Evolutionary conservation across 1,140 invertebrate genomes (phyloP), one percentile per base, ranked within the genome.

Genomic region (Platorchestia sp.): DNA sequence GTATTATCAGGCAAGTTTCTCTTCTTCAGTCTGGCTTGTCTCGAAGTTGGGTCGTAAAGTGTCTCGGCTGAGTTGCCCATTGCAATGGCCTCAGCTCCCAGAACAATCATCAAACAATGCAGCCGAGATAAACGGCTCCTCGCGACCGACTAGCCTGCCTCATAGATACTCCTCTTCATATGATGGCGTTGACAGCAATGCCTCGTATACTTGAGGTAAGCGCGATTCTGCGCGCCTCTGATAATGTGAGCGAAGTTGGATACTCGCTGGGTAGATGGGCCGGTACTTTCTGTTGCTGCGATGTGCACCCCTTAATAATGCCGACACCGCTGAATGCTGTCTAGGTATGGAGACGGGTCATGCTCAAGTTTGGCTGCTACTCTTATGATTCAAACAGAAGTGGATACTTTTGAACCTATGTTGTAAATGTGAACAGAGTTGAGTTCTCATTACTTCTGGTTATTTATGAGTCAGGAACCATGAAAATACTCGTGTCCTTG

Each of bases 31-130:
- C 91, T 45, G 43, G 91, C 45, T 93, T 93, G 91, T 93, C 91
- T 47, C 45, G 45, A 93, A 93, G 91, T 93, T 93, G 43, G 43
- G 91, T 93, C 91, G 45, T 93, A 93, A 93, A 93, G 91, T 93
- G 43, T 93, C 43, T 47, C 43, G 91, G 91, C 10, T 44, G 91
- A 93, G 91, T 47, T 45, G 91, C 91, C 45, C 91, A 93, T 93
- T 93, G 91, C 91, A 93, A 93, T 93, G 45, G 91, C 45, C 91
- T 93, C 16, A 45, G 91, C 43, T 47, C 40, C 91, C 45, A 40
- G 43, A 93, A 44, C 91, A 93, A 93, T 93, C 91, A 93, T 93
- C 91, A 93, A 93, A 93, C 91, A 93, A 93, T 93, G 91, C 91
- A 93, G 91, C 40, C 45, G 45, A 93, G 91, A 93, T 47, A 93